Evolutionary conservation across 92 coral and sea anemone genomes (phyloP), one percentile per base, ranked within the genome.

Genomic region (Porites rus): DNA sequence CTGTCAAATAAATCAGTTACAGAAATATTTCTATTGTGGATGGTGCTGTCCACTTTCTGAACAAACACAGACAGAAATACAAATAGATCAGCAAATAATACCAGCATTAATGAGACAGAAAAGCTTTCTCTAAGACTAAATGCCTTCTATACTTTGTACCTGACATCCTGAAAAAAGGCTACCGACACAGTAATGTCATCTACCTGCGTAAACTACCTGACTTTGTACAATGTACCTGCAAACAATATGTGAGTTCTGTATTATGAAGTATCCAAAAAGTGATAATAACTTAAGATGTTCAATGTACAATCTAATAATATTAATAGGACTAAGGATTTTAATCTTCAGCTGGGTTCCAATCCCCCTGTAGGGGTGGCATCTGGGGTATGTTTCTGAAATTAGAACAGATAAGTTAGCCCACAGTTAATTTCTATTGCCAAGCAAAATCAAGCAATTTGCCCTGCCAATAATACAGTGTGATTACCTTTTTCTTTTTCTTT

Each of bases 401-500:
- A 31, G 5, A 66, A 65, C 1, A 13, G 24, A 65, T 12, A 74
- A 51, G 61, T 56, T 56, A 10, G 16, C 61, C 16, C 61, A 38
- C 46, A 4, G 46, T 38, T 38, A 38, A 38, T 56, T 14, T 56
- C 12, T 56, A 56, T 4, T 56, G 61, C 61, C 61, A 56, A 12
- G 61, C 0, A 38, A 31, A 69, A 69, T 16, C 7, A 65, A 17
- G 19, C 2, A n/a, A 20, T 72, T 51, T 20, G 61, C 62, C 13
- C 4, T 11, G 69, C n/a, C 3, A n/a, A 51, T 1, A 18, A 61
- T 28, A 58, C 20, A 6, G 10, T 21, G 46, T 38, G 46, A 28
- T 76, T 78, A 85, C 94, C 93, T 93, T 93, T 78, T 93, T 93
- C 87, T 94, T 94, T 83, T 94, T 92, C 85, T 92, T 94, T 56